Evolutionary conservation across 2,797 vertebrate species (phyloP), one percentile per base, ranked within the genome.

Genomic region (Chaunax sp.): DNA sequence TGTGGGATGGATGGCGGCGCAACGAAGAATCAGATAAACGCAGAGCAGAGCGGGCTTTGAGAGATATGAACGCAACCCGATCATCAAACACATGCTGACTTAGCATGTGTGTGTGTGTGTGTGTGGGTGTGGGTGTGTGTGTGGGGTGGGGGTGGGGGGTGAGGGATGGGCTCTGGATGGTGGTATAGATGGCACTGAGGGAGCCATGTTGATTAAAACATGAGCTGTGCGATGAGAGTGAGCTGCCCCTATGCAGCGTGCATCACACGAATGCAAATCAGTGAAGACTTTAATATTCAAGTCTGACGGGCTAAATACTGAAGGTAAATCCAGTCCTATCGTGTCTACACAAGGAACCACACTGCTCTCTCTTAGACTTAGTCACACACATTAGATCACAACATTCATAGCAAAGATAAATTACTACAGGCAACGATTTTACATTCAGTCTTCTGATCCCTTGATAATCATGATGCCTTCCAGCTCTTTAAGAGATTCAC

Each of bases 231-330:
- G 25, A 60, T 71, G 74, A 73, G 70, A 79, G 77, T 18, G 64
- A 80, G 83, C 70, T 50, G 63, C 72, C 74, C 80, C 79, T 51
- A 50, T 65, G 79, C 76, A 65, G 81, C 70, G 35, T 4, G 67
- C 78, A 72, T 83, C 83, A 69, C 84, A 72, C 68, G 75, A 79
- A 90, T 91, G 88, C 77, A 90, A 90, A 91, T 88, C 75, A 85
- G 74, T n/a, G 1, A 61, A 45, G 57, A 63, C 77, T 88, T 90
- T 87, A 86, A 89, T 85, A 91, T 92, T 88, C 87, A 82, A 65
- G 84, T 86, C 78, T 35, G 40, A 51, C 38, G 37, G 79, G 75
- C 73, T 60, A 37, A 81, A 80, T 44, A 26, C 46, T 46, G 63
- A 56, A 58, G 78, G 69, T 72, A 58, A 72, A 49, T 43, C 72